A percentile compares a stretch with the other conserved stretches of the same genome.
These are phyloP conservation scores for Alentia gelatinosa DNA, from an alignment of 2,888 invertebrate species.

Conservation along the genomic window DNA sequence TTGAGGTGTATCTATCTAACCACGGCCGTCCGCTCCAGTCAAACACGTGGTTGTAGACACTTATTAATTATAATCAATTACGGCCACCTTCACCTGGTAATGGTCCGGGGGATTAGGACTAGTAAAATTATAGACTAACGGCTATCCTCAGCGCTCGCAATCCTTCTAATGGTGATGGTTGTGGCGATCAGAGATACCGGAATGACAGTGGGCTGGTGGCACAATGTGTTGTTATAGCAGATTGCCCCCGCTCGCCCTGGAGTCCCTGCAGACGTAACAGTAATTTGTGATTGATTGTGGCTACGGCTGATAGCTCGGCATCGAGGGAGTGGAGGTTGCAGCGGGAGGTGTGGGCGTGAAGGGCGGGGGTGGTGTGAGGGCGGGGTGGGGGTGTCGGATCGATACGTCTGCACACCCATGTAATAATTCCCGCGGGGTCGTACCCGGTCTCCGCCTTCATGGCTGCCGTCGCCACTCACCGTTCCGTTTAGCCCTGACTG, in stretches of 20 bases:
- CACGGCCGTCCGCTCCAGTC: no score
- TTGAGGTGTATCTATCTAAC: no score
- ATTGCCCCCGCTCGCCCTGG: background rate
- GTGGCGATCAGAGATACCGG: background rate
- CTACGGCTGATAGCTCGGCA: background rate
- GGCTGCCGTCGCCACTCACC: no score
- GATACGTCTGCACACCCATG: background rate
- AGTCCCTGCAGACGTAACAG: background rate
- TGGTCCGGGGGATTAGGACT: no score
- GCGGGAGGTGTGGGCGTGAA: background rate
- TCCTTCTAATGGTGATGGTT: no score
- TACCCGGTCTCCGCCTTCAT: background rate
- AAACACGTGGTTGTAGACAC: no score
- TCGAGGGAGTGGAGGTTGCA: background rate
- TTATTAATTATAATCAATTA: no score
- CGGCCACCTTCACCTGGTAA: no score
- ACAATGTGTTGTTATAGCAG: background rate
- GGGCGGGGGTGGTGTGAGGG: background rate
- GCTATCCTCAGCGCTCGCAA: no score
- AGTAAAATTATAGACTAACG: no score
- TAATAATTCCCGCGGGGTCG: background rate
- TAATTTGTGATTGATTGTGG: conserved; percentile 7
- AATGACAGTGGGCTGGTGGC: background rate
- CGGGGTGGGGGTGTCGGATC: background rate
- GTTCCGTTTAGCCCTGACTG: no score